Evolutionary conservation across 2,113 vertebrate species (phyloP).

Genomic region (Setophaga petechia): DNA sequence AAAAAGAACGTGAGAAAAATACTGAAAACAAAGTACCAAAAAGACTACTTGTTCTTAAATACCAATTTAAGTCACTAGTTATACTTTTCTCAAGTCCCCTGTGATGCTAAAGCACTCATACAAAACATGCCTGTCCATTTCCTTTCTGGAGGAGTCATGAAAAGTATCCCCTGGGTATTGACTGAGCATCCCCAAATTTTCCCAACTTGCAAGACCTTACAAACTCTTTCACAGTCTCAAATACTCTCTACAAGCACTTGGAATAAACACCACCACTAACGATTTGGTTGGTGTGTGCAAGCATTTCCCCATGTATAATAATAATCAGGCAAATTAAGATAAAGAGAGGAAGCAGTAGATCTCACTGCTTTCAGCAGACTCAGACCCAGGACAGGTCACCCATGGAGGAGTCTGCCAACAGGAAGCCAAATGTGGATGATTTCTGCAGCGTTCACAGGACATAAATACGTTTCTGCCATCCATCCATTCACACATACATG

Average conservation of each 20-base stretch:
- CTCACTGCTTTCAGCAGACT: background rate
- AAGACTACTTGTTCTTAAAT: background rate
- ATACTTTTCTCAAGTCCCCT: background rate
- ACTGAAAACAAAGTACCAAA: background rate
- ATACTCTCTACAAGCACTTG: background rate
- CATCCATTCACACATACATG: background rate
- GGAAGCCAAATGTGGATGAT: fast-evolving
- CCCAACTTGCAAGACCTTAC: background rate
- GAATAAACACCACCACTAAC: background rate
- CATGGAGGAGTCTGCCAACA: background rate
- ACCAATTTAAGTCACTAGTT: background rate
- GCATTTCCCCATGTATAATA: background rate
- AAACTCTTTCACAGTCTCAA: background rate
- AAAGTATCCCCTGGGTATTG: background rate
- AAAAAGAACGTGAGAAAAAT: background rate
- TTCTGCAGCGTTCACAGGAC: background rate
- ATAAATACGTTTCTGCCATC: background rate
- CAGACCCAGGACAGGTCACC: background rate
- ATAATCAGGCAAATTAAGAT: background rate
- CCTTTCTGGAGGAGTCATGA: background rate
- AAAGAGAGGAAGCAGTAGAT: background rate
- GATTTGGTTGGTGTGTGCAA: background rate
- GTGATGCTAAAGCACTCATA: background rate
- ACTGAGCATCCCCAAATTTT: background rate
- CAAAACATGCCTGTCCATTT: background rate